phyloP scores from a whole-genome alignment of 1,140 invertebrate genomes.

The Ylistrum balloti region DNA sequence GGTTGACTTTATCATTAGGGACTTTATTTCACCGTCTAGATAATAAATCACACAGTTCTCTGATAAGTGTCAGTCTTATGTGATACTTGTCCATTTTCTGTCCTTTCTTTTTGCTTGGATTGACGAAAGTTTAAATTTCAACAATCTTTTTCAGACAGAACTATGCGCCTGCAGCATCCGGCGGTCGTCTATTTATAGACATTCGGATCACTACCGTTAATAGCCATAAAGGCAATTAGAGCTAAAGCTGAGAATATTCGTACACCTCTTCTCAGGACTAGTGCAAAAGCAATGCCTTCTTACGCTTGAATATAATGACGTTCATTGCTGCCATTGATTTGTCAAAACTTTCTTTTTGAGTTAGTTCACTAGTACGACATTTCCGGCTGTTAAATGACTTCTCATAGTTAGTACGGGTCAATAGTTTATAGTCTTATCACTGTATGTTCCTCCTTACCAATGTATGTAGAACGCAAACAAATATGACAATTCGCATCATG shows the following conservation, averaged over 20 bases:
- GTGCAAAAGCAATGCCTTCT: conserved; percentile 41
- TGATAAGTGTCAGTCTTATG: conserved; percentile 24
- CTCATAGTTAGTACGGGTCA: neutral
- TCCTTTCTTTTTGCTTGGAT: neutral
- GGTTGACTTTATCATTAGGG: conserved; percentile 42
- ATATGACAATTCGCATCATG: neutral
- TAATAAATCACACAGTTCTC: conserved; percentile 21
- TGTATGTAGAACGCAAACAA: neutral
- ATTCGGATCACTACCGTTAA: neutral
- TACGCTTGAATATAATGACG: neutral
- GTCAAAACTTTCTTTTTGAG: neutral
- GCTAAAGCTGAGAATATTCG: neutral
- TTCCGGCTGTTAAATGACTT: neutral
- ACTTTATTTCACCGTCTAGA: conserved; percentile 8
- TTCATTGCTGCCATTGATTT: conserved; percentile 20
- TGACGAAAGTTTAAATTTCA: conserved; percentile 26
- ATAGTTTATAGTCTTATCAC: neutral
- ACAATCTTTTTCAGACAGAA: neutral
- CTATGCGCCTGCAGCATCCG: neutral
- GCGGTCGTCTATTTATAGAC: conserved; percentile 31
- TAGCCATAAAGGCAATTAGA: neutral
- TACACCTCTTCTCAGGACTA: neutral
- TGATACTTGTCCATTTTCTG: conserved; percentile 41
- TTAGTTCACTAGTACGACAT: neutral
- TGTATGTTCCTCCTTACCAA: conserved; percentile 40